Percentiles rank a stretch among this genome's conserved stretches.
Evolutionary conservation across 1,140 invertebrate species (phyloP).

Genomic region (Drosophila triauraria): DNA sequence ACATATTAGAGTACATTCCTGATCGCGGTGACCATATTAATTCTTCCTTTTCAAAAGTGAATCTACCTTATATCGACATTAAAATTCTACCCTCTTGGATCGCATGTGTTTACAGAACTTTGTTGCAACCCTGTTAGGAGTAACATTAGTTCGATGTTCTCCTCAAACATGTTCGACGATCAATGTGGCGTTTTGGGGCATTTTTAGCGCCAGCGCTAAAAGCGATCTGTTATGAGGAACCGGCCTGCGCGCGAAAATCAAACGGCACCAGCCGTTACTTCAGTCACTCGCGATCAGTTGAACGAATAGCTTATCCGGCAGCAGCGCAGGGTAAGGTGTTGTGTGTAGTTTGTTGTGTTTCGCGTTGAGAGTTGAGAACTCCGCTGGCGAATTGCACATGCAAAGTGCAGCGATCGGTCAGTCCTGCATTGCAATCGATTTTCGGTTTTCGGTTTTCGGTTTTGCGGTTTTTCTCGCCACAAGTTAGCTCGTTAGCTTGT

Average conservation of each 20-base stretch:
- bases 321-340: constrained; percentile 10
- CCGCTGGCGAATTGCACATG: constrained; percentile 28
- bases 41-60: too few relatives aligned
- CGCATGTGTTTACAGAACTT: too few relatives aligned
- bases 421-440: constrained; percentile 29
- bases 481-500: constrained; percentile 24
- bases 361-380: constrained; percentile 22
- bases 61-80: too few relatives aligned
- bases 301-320: constrained; percentile 58
- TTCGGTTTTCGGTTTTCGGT: constrained; percentile 1
- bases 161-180: too few relatives aligned
- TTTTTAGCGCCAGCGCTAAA: too few relatives aligned
- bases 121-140: not conserved
- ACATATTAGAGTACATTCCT: too few relatives aligned
- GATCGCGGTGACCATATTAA: too few relatives aligned
- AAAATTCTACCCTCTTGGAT: not conserved
- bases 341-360: constrained; percentile 28
- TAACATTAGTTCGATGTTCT: too few relatives aligned
- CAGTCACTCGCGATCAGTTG: constrained; percentile 55
- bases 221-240: not conserved
- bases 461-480: constrained; percentile 9
- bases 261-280: constrained; percentile 38
- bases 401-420: constrained; percentile 49
- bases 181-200: not conserved
- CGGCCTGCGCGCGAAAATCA: constrained; percentile 1